phyloP scores from a whole-genome alignment of 2,888 invertebrate genomes.

The Tricholauxania praeusta region DNA sequence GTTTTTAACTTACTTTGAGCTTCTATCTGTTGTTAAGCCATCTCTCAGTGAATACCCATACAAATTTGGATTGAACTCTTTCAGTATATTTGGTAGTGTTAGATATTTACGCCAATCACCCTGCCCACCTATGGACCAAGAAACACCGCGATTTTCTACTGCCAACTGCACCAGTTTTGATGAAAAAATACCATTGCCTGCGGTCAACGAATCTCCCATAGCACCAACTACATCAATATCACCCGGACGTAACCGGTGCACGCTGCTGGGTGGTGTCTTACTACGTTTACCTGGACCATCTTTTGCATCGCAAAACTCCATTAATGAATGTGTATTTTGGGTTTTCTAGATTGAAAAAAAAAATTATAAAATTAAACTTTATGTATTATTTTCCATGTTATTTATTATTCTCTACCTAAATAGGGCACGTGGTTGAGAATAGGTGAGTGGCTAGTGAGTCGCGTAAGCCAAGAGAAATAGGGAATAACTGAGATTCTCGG shows the following conservation, averaged over 20 bases:
- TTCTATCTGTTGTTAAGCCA: slow-evolving; percentile 68
- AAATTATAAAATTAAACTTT: no score
- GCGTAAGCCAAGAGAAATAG: no score
- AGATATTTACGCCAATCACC: slow-evolving; percentile 70
- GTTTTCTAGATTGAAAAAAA: slow-evolving; percentile 57
- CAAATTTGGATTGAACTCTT: slow-evolving; percentile 75
- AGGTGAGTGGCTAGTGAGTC: no score
- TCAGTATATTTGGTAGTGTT: slow-evolving; percentile 74
- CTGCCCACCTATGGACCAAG: slow-evolving; percentile 71
- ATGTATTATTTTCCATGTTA: no score
- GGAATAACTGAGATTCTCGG: no score
- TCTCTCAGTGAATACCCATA: slow-evolving; percentile 73
- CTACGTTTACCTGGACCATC: slow-evolving; percentile 65
- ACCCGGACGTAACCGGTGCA: slow-evolving; percentile 73
- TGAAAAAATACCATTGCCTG: slow-evolving; percentile 70
- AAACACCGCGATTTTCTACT: slow-evolving; percentile 69
- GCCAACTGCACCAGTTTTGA: slow-evolving; percentile 61
- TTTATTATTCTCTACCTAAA: no score
- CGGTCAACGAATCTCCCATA: slow-evolving; percentile 74
- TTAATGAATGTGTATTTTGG: slow-evolving; percentile 56
- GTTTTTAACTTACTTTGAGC: slow-evolving; percentile 53
- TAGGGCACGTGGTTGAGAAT: no score
- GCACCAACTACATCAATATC: slow-evolving; percentile 74
- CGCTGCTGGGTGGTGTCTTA: slow-evolving; percentile 68
- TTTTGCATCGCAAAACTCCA: slow-evolving; percentile 62